These are phyloP conservation scores for Littorina saxatilis DNA, from an alignment of 1,140 invertebrate species.

Conservation along the genomic window DNA sequence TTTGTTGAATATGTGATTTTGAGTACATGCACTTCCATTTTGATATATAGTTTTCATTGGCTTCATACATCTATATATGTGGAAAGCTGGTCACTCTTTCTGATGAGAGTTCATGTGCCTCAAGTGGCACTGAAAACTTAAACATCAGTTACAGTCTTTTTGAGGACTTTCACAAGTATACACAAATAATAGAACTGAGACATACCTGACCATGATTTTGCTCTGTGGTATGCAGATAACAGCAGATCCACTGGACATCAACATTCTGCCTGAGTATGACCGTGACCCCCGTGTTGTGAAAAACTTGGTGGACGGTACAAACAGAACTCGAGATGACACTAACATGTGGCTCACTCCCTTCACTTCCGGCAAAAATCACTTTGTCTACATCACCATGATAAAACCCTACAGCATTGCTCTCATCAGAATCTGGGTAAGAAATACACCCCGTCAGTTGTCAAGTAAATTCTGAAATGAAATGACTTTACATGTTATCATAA, in stretches of 20 bases:
- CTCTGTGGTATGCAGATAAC: constrained; percentile 75
- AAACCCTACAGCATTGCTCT: constrained; percentile 81
- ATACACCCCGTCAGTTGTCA: not conserved
- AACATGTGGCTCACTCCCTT: constrained; percentile 86
- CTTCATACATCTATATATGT: no score
- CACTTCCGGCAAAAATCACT: constrained; percentile 78
- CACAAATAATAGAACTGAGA: no score
- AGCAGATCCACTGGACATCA: constrained; percentile 80
- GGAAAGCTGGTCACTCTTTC: no score
- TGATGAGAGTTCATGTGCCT: no score
- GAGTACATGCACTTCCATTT: no score
- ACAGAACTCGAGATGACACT: constrained; percentile 85
- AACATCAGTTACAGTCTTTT: no score
- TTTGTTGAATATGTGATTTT: no score
- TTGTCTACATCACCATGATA: constrained; percentile 80
- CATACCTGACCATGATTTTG: no score
- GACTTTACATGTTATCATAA: no score
- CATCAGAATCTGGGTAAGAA: constrained; percentile 87
- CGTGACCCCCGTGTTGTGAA: constrained; percentile 80
- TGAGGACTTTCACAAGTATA: no score
- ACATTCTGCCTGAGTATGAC: constrained; percentile 79
- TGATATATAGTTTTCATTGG: no score
- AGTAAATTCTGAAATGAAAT: not conserved
- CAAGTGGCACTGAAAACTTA: no score
- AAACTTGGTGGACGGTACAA: constrained; percentile 84